Evolutionary conservation across 2,888 invertebrate species (phyloP).

Genomic region (Microplitis manilae): DNA sequence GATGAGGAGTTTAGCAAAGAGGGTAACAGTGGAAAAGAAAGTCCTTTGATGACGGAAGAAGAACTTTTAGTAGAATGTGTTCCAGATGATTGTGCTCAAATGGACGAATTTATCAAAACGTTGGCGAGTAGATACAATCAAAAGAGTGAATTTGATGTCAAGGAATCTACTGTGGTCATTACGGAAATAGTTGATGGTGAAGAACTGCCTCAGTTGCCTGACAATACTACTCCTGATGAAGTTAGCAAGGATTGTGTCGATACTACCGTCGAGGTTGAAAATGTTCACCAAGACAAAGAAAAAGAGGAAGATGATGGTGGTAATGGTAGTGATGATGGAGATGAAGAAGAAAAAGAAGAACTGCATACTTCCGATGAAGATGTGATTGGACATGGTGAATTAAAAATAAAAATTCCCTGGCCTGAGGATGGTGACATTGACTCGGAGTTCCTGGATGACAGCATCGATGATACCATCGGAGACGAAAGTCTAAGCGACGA

Average conservation of each 20-base stretch:
- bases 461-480: neutral
- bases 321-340: neutral
- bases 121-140: slow-evolving; percentile 1
- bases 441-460: neutral
- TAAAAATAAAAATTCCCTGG: neutral
- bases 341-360: neutral
- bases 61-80: neutral
- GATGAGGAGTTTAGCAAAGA: slow-evolving; percentile 37
- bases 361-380: neutral
- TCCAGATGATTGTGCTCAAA: neutral
- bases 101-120: slow-evolving; percentile 7
- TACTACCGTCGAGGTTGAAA: neutral
- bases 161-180: neutral
- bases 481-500: neutral
- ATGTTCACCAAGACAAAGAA: neutral
- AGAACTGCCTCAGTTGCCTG: neutral
- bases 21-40: slow-evolving; percentile 3
- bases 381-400: neutral
- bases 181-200: neutral
- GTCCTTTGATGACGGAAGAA: neutral
- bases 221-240: neutral
- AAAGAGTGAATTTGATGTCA: neutral
- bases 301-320: neutral
- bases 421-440: neutral
- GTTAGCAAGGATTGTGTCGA: neutral